Evolutionary conservation across 2,113 vertebrate genomes (phyloP).

Genomic region (Esox niger): DNA sequence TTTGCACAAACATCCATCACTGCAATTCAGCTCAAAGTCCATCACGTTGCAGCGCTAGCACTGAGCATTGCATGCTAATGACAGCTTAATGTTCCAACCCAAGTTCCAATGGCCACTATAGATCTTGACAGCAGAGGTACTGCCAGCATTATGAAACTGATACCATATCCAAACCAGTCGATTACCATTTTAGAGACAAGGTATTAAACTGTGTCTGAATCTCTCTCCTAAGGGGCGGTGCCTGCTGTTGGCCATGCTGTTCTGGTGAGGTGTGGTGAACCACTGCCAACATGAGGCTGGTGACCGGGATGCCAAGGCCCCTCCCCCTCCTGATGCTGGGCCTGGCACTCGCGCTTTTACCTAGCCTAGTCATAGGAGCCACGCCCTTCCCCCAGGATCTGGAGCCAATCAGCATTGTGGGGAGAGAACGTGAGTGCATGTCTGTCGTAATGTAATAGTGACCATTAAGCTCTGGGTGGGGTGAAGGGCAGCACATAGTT

Average conservation of each 20-base stretch:
- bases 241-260: slow-evolving; percentile 63
- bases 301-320: slow-evolving; percentile 55
- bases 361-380: slow-evolving; percentile 55
- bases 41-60: slow-evolving; percentile 37
- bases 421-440: slow-evolving; percentile 66
- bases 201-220: slow-evolving; percentile 5
- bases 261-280: slow-evolving; percentile 59
- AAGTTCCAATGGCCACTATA: neutral
- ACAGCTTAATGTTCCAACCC: slow-evolving; percentile 7
- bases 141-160: neutral
- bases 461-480: neutral
- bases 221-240: slow-evolving; percentile 50
- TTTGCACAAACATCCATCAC: slow-evolving; percentile 6
- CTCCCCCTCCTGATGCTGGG: slow-evolving; percentile 58
- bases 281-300: slow-evolving; percentile 69
- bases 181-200: too few species aligned
- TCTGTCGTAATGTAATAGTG: slow-evolving; percentile 4
- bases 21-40: slow-evolving; percentile 19
- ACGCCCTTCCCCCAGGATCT: slow-evolving; percentile 75
- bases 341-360: slow-evolving; percentile 58
- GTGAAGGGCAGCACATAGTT: neutral
- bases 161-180: neutral
- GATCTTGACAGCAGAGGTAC: neutral
- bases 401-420: slow-evolving; percentile 72
- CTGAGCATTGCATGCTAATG: slow-evolving; percentile 33